These are phyloP conservation scores for Entomyzon cyanotis DNA, from an alignment of 2,113 vertebrate species.

Conservation along the genomic window DNA sequence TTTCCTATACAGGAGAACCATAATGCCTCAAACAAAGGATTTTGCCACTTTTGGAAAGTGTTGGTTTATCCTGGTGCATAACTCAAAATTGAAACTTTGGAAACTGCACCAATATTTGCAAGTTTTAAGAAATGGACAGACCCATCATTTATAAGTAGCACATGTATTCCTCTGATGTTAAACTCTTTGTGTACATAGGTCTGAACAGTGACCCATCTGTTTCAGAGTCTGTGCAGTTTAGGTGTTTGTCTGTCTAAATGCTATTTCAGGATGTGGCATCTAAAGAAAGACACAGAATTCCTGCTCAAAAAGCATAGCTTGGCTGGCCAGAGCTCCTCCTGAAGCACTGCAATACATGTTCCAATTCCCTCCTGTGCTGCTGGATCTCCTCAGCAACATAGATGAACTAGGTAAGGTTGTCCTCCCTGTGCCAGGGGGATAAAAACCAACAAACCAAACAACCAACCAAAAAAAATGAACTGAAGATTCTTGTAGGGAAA, in stretches of 20 bases:
- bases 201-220: neutral
- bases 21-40: neutral
- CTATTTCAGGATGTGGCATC: neutral
- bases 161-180: neutral
- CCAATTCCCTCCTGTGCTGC: neutral
- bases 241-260: neutral
- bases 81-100: neutral
- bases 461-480: fast-evolving
- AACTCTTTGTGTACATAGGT: neutral
- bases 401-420: neutral
- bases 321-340: neutral
- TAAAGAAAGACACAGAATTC: neutral
- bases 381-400: neutral
- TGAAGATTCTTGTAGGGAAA: neutral
- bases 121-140: neutral
- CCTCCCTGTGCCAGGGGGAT: neutral
- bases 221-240: neutral
- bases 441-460: neutral
- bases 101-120: neutral
- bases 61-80: neutral
- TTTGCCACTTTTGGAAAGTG: neutral
- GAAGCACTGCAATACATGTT: neutral
- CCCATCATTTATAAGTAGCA: neutral
- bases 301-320: neutral
- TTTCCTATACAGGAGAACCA: neutral